Conservation (phyloP, 2,113 vertebrate species). For the Connochaetes taurinus region DNA sequence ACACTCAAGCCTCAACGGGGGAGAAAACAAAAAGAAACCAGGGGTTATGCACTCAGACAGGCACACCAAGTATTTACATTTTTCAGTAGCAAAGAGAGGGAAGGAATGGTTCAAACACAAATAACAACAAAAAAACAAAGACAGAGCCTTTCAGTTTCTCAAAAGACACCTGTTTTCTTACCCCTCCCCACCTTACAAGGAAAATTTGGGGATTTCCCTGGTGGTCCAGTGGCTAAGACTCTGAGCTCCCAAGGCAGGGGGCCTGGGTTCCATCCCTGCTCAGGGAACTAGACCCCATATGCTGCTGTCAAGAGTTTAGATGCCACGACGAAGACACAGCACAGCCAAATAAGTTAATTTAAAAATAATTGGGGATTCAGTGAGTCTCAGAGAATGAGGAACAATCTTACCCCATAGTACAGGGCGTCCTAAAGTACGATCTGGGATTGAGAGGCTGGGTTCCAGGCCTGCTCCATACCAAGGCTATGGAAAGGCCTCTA, state of each 20-base stretch:
- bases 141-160: not conserved
- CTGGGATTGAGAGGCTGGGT: rapidly evolving
- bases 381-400: not conserved
- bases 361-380: not conserved
- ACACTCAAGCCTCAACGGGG: not conserved
- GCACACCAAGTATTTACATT: not conserved
- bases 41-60: too few relatives aligned
- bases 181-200: not conserved
- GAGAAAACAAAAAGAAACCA: not conserved
- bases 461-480: not conserved
- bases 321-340: not conserved
- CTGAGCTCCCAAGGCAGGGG: not conserved
- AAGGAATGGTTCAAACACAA: not conserved
- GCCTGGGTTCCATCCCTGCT: not conserved
- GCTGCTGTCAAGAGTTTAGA: not conserved
- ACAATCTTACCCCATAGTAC: rapidly evolving
- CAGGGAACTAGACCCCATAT: not conserved
- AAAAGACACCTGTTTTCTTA: not conserved
- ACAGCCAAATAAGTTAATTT: not conserved
- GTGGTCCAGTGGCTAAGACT: not conserved
- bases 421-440: rapidly evolving
- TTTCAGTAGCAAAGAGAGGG: not conserved
- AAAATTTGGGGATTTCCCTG: not conserved
- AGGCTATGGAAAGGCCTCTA: not conserved
- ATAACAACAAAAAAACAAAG: not conserved